Evolutionary conservation across 1,140 invertebrate genomes (phyloP), one percentile per base, ranked within the genome.

Genomic region (Drosophila rhopaloa): DNA sequence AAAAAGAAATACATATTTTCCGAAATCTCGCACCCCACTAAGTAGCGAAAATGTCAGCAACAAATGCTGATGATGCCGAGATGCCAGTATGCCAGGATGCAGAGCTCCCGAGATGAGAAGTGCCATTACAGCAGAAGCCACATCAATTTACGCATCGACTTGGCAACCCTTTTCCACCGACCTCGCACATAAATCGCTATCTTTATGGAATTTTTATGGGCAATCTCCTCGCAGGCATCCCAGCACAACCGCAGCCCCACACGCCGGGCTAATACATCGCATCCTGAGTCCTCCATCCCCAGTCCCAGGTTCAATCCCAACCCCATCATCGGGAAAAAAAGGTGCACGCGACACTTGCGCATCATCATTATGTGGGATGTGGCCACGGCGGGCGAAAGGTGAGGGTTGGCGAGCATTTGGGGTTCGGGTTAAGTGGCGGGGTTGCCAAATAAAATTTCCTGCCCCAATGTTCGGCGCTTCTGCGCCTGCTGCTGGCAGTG

Each of bases 191-290:
- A 91, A 91, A 91, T 91, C 89, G 89, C 76, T 91, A 91, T 91
- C 89, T 91, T 91, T 91, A 91, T 91, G 89, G 89, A 91, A 91
- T 91, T 91, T 91, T 91, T 91, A 91, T 91, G 89, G 89, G 79
- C 89, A 91, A 91, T 91, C 89, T 91, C 89, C 89, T 91, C 59
- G 84, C 81, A 89, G 85, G 84, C 84, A 81, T 84, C 65, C 70
- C 70, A 54, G 59, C 65, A 66, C 75, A 43, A 71, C 47, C 72
- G 44, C 76, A 71, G 29, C 32, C 61, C 43, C 71, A 63, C 75
- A 75, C 79, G 57, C 51, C 37, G 41, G 70, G 78, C 84, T 89
- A 89, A 89, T 89, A 89, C 84, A 89, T 44, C 41, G 81, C 81
- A 89, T 89, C 84, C 84, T 38, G 65, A n/a, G 16, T 32, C 61